phyloP scores from a whole-genome alignment of 2,797 vertebrate species.

The Muraenolepis orangiensis region DNA sequence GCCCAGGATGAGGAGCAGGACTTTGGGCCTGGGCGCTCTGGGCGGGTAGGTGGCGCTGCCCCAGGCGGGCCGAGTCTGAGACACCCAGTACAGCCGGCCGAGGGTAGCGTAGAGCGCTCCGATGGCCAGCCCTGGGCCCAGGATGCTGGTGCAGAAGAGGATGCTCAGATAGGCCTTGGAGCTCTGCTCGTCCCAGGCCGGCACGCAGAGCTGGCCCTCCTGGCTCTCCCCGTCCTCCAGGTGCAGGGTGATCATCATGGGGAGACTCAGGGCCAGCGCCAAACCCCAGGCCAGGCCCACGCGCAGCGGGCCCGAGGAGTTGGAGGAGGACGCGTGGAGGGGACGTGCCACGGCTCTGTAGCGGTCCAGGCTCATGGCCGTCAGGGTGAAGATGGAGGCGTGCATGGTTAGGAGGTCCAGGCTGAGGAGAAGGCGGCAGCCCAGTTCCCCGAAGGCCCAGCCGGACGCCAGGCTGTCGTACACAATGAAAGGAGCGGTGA shows the following conservation, averaged over 20 bases:
- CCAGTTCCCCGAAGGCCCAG: slow-evolving; percentile 83
- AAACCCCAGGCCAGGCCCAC: slow-evolving; percentile 79
- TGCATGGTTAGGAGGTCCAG: slow-evolving; percentile 88
- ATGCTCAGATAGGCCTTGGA: slow-evolving; percentile 80
- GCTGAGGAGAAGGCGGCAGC: slow-evolving; percentile 81
- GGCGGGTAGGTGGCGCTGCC: slow-evolving; percentile 62
- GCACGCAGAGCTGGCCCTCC: slow-evolving; percentile 78
- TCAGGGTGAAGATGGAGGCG: slow-evolving; percentile 85
- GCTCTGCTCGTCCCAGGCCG: slow-evolving; percentile 82
- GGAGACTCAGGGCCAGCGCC: slow-evolving; percentile 79
- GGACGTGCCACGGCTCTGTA: slow-evolving; percentile 80
- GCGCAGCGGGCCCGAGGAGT: slow-evolving; percentile 70
- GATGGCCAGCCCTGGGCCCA: slow-evolving; percentile 81
- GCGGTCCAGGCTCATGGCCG: slow-evolving; percentile 82
- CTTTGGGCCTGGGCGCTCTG: slow-evolving; percentile 78
- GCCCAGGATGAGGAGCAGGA: slow-evolving; percentile 80
- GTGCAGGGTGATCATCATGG: slow-evolving; percentile 85
- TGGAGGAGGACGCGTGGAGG: slow-evolving; percentile 74
- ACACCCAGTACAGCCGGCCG: slow-evolving; percentile 82
- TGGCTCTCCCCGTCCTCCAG: slow-evolving; percentile 75
- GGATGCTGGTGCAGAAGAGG: slow-evolving; percentile 84
- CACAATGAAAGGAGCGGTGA: slow-evolving; percentile 83
- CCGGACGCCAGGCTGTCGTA: slow-evolving; percentile 80
- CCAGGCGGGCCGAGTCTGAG: slow-evolving; percentile 76
- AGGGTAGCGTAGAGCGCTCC: slow-evolving; percentile 79